Evolutionary conservation across 2,113 vertebrate genomes (phyloP).

Genomic region (Scomber colias): DNA sequence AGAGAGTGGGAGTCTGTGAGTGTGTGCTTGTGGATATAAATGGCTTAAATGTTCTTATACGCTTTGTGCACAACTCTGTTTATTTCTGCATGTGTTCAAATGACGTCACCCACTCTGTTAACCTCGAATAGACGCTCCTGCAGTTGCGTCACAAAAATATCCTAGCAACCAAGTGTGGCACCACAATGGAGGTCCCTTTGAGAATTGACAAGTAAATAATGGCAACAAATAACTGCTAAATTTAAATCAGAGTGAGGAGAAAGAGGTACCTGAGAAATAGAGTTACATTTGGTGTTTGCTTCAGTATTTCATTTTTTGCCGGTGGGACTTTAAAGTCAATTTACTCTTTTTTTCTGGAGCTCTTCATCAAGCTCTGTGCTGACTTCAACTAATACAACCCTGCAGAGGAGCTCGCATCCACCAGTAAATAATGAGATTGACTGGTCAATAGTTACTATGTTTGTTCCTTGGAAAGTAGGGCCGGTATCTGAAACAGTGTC

Average conservation of each 20-base stretch:
- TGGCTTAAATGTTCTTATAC: slow-evolving; percentile 59
- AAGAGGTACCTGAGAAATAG: slow-evolving; percentile 8
- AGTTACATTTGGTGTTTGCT: not conserved
- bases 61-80: slow-evolving; percentile 55
- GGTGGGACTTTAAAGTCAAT: slow-evolving; percentile 13
- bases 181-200: slow-evolving; percentile 57
- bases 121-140: slow-evolving; percentile 42
- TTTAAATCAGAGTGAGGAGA: slow-evolving; percentile 39
- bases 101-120: slow-evolving; percentile 57
- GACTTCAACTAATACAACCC: slow-evolving; percentile 39
- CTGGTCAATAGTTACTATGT: slow-evolving; percentile 29
- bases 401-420: slow-evolving; percentile 37
- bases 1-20: slow-evolving; percentile 63
- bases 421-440: slow-evolving; percentile 34
- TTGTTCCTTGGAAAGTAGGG: slow-evolving; percentile 16
- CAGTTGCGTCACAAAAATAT: slow-evolving; percentile 62
- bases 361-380: slow-evolving; percentile 3
- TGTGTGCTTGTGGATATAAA: slow-evolving; percentile 70
- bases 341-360: slow-evolving; percentile 13
- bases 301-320: slow-evolving; percentile 11
- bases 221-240: slow-evolving; percentile 45
- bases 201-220: slow-evolving; percentile 53
- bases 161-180: slow-evolving; percentile 69
- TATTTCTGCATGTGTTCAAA: slow-evolving; percentile 45
- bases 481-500: slow-evolving; percentile 3